Conservation (phyloP, 2,113 vertebrate genomes). For the Nerophis ophidion region DNA sequence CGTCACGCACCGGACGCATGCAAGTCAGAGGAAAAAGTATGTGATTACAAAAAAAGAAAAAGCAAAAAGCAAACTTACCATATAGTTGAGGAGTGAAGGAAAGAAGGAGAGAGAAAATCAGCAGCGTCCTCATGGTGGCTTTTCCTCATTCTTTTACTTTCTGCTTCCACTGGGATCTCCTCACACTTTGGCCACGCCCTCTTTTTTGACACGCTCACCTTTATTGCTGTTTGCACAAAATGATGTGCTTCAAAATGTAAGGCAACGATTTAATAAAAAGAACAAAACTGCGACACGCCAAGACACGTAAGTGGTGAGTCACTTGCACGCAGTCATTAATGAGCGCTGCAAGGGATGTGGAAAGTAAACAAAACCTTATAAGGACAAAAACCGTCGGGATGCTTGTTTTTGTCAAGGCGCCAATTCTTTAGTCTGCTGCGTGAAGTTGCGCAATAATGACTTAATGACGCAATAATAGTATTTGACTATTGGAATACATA, state of each 20-base stretch:
- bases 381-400: not conserved
- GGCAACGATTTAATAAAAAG: too few relatives aligned
- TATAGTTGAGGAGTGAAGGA: not conserved
- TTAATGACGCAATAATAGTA: not conserved
- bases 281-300: not conserved
- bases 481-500: not conserved
- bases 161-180: not conserved
- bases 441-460: not conserved
- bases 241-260: not conserved
- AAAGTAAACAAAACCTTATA: conserved; percentile 4
- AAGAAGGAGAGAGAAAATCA: conserved; percentile 3
- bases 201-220: not conserved
- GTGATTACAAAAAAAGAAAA: too few relatives aligned
- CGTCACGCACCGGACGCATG: too few relatives aligned
- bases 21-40: too few relatives aligned
- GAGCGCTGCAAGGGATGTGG: not conserved
- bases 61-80: not conserved
- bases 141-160: conserved; percentile 3
- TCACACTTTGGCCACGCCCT: not conserved
- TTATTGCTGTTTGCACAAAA: not conserved
- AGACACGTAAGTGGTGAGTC: not conserved
- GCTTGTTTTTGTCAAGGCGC: not conserved
- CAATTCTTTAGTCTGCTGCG: not conserved
- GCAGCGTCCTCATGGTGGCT: conserved; percentile 1
- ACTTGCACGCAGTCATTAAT: not conserved